phyloP scores from a whole-genome alignment of 2,113 vertebrate genomes.

The Spea bombifrons region DNA sequence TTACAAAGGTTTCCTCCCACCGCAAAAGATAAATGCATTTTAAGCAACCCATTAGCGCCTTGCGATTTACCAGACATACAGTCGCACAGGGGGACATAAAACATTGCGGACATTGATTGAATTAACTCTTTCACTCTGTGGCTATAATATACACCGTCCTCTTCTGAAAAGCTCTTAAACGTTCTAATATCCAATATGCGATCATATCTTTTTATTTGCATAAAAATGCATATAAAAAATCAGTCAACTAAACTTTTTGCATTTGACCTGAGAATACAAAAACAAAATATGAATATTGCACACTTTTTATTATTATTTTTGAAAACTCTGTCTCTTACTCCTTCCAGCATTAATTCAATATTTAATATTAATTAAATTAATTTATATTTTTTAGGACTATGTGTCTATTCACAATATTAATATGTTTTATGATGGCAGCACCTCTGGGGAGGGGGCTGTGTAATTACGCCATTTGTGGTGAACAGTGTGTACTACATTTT shows the following conservation, averaged over 20 bases:
- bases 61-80: slow-evolving; percentile 37
- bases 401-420: too few relatives aligned
- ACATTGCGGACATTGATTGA: slow-evolving; percentile 36
- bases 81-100: slow-evolving; percentile 30
- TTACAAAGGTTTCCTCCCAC: slow-evolving; percentile 38
- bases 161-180: not conserved
- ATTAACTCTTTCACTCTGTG: slow-evolving; percentile 22
- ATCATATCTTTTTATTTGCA: slow-evolving; percentile 24
- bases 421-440: too few relatives aligned
- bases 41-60: slow-evolving; percentile 30
- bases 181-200: not conserved
- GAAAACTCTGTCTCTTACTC: too few relatives aligned
- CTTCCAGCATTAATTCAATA: too few relatives aligned
- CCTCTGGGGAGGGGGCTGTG: too few relatives aligned
- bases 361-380: too few relatives aligned
- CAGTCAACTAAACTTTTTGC: not conserved
- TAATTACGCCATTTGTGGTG: too few relatives aligned
- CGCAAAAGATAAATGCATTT: slow-evolving; percentile 40
- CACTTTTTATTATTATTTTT: too few relatives aligned
- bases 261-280: too few relatives aligned
- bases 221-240: not conserved
- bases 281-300: too few relatives aligned
- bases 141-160: slow-evolving; percentile 2
- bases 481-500: too few relatives aligned
- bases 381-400: too few relatives aligned